phyloP scores from a whole-genome alignment of 2,797 vertebrate genomes.

The Brachyrhaphis roseni region DNA sequence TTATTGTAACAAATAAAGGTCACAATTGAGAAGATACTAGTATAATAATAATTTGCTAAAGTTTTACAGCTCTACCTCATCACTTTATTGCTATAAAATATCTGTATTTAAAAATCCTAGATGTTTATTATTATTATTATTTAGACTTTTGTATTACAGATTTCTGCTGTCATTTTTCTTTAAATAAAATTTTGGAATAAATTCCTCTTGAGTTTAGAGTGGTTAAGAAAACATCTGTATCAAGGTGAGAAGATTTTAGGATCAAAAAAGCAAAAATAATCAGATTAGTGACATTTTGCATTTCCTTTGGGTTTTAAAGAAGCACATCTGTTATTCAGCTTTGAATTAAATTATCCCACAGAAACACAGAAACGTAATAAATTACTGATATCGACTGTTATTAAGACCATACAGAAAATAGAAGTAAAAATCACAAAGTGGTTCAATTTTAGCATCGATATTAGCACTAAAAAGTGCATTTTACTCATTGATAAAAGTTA shows the following conservation, averaged over 20 bases:
- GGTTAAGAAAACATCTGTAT: background rate
- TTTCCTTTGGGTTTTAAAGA: background rate
- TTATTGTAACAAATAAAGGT: background rate
- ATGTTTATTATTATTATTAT: background rate
- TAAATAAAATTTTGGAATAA: background rate
- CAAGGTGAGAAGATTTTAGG: background rate
- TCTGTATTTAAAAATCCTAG: background rate
- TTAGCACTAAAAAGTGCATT: background rate
- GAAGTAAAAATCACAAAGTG: background rate
- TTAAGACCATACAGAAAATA: background rate
- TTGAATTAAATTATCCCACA: background rate
- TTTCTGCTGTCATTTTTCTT: background rate
- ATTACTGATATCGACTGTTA: background rate
- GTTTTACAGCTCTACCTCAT: background rate
- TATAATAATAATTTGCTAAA: background rate
- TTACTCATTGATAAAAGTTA: background rate
- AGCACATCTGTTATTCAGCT: background rate
- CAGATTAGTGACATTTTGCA: background rate
- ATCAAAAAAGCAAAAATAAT: background rate
- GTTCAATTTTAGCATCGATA: background rate
- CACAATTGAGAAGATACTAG: background rate
- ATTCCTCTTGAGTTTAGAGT: background rate
- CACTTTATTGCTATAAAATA: background rate
- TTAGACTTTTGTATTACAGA: too few relatives aligned
- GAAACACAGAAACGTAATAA: background rate